Conservation (phyloP, 1,140 invertebrate species). For the Araneus ventricosus region DNA sequence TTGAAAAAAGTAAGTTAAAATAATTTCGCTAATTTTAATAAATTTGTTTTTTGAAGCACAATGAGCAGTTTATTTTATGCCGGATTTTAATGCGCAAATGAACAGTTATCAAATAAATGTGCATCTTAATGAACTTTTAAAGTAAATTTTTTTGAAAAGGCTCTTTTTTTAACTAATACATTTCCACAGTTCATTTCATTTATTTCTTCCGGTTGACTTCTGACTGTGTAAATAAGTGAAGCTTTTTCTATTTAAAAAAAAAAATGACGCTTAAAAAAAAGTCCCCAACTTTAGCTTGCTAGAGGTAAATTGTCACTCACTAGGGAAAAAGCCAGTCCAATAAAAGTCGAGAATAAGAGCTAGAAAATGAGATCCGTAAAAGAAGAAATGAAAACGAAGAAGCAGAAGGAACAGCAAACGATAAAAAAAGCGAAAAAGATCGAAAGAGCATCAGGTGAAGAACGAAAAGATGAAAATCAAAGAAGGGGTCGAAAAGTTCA, state of each 20-base stretch:
- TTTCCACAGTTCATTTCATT: not conserved
- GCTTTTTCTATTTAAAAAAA: not conserved
- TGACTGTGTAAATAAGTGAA: not conserved
- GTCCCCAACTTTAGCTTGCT: not conserved
- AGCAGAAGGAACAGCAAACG: not conserved
- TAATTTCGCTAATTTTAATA: no score
- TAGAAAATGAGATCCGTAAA: not conserved
- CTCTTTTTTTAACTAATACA: not conserved
- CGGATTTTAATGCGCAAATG: no score
- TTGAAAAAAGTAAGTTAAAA: no score
- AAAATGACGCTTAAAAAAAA: not conserved
- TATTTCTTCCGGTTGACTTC: not conserved
- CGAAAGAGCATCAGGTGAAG: conserved; percentile 57
- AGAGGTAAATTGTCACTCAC: not conserved
- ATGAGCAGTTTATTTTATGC: no score
- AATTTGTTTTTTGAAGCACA: no score
- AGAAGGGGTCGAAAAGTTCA: conserved; percentile 60
- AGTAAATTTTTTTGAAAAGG: not conserved
- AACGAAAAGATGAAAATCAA: conserved; percentile 55
- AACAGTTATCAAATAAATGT: no score
- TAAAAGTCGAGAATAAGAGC: conserved; percentile 5
- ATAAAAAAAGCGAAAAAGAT: not conserved
- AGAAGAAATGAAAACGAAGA: conserved; percentile 2
- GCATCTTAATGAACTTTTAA: no score
- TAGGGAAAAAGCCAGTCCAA: not conserved